Conservation (phyloP, 2,888 invertebrate genomes). For the Mythimna vitellina region DNA sequence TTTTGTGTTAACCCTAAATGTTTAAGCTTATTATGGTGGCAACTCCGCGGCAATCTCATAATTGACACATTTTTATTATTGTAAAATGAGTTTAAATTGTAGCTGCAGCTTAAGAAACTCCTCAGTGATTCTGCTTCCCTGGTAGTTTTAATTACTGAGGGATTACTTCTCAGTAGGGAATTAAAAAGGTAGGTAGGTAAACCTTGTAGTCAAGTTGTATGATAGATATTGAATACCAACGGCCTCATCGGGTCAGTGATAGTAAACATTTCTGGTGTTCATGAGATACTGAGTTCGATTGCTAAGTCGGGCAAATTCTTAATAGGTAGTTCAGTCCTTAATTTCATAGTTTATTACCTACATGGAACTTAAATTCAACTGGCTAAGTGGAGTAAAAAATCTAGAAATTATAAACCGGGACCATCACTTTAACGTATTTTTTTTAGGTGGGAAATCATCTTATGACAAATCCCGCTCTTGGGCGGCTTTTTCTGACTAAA, state of each 20-base stretch:
- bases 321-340: neutral
- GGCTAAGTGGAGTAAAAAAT: no score
- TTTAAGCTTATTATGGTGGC: slow-evolving; percentile 4
- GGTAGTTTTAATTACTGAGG: slow-evolving; percentile 1
- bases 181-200: neutral
- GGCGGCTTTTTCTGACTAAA: no score
- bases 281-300: neutral
- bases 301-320: neutral
- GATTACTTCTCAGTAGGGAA: neutral
- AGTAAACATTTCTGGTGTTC: no score
- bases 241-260: neutral
- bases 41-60: neutral
- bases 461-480: no score
- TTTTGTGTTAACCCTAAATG: slow-evolving; percentile 24
- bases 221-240: neutral
- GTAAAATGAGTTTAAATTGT: slow-evolving; percentile 26
- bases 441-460: no score
- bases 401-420: neutral
- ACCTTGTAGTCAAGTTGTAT: neutral
- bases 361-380: no score
- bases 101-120: neutral
- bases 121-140: neutral
- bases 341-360: neutral
- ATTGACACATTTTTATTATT: slow-evolving; percentile 25
- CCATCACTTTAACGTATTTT: no score